Evolutionary conservation across 2,888 invertebrate species (phyloP).

Genomic region (Lithophane semibrunnea): DNA sequence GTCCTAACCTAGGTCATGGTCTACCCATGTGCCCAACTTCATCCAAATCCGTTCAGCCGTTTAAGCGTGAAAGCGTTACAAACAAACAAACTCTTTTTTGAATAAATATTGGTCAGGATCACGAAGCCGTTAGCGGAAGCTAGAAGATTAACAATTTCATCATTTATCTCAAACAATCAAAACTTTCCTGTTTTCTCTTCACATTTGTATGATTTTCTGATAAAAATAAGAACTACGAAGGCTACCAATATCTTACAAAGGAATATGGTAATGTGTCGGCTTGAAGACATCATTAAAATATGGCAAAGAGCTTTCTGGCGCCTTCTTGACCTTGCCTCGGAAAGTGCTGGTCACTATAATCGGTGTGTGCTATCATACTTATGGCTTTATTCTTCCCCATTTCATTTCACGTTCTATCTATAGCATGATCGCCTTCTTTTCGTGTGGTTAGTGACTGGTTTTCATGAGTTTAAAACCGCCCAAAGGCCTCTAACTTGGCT

Average conservation of each 20-base stretch:
- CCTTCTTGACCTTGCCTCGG: conserved; percentile 48
- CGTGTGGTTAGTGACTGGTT: too few species aligned
- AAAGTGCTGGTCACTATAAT: conserved; percentile 54
- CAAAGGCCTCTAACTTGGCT: too few species aligned
- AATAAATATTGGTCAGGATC: too few species aligned
- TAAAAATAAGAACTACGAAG: conserved; percentile 38
- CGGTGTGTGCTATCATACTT: conserved; percentile 7
- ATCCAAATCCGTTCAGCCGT: too few species aligned
- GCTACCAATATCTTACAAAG: conserved; percentile 47
- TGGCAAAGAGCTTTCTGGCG: conserved; percentile 53
- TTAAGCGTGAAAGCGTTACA: too few species aligned
- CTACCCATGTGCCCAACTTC: too few species aligned
- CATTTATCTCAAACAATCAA: conserved; percentile 12
- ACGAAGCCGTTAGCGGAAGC: too few species aligned
- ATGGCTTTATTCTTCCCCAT: not conserved
- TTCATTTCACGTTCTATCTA: conserved; percentile 1
- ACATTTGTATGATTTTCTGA: conserved; percentile 16
- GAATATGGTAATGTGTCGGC: conserved; percentile 52
- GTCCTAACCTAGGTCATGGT: too few species aligned
- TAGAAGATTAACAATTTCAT: not conserved
- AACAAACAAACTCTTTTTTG: too few species aligned
- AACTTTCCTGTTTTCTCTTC: not conserved
- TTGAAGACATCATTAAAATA: conserved; percentile 56
- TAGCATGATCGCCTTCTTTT: too few species aligned
- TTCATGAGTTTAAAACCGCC: too few species aligned